Percentiles rank a stretch among this genome's conserved stretches.
These are phyloP conservation scores for Melinopterus prodromus DNA, from an alignment of 2,888 invertebrate genomes.

Conservation along the genomic window DNA sequence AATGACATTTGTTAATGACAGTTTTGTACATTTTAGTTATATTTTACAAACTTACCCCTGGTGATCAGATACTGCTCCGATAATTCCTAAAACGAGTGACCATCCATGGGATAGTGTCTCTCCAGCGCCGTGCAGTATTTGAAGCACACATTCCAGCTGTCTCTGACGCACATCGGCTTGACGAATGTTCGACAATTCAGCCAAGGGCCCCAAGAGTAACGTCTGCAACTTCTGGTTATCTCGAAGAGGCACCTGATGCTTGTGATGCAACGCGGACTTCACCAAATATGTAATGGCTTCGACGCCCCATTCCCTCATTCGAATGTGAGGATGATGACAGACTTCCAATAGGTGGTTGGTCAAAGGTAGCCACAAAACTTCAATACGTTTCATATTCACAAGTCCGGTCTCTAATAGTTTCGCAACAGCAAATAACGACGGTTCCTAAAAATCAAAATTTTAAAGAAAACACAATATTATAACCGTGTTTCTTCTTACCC, in stretches of 20 bases:
- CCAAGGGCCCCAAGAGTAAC: conserved; percentile 85
- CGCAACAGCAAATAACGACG: conserved; percentile 95
- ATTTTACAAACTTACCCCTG: conserved; percentile 77
- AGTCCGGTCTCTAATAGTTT: conserved; percentile 97
- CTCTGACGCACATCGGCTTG: conserved; percentile 94
- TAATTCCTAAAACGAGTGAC: conserved; percentile 93
- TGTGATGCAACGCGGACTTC: conserved; percentile 87
- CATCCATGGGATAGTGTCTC: conserved; percentile 94
- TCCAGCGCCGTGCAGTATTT: conserved; percentile 91
- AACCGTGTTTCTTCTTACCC: too few relatives aligned
- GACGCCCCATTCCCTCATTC: conserved; percentile 98
- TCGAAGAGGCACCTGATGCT: conserved; percentile 82
- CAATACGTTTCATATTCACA: conserved; percentile 91
- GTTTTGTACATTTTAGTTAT: too few relatives aligned
- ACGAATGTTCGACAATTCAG: conserved; percentile 88
- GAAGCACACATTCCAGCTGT: conserved; percentile 93
- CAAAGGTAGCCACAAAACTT: conserved; percentile 94
- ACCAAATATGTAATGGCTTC: conserved; percentile 95
- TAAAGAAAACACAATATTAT: too few relatives aligned
- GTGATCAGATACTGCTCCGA: conserved; percentile 93
- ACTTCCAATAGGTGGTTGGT: conserved; percentile 96
- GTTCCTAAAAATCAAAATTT: too few relatives aligned
- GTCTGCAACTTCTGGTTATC: conserved; percentile 91
- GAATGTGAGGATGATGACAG: conserved; percentile 92
- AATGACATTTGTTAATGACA: conserved; percentile 37